Evolutionary conservation across 1,140 invertebrate genomes (phyloP).

Genomic region (Drosophila bipectinata): DNA sequence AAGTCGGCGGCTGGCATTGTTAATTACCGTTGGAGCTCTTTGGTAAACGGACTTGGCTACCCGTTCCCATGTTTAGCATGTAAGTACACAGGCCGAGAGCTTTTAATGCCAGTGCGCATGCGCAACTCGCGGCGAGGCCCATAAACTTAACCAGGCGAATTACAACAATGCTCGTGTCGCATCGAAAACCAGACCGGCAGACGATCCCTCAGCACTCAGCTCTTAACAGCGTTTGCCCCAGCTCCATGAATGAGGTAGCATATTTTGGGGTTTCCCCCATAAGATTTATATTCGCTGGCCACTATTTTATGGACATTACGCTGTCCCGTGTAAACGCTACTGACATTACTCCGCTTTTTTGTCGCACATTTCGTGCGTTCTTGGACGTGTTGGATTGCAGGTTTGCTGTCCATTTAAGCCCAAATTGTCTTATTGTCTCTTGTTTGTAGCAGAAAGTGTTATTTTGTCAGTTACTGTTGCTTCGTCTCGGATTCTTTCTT

Average conservation of each 20-base stretch:
- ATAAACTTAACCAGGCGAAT: conserved; percentile 52
- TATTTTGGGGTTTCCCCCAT: conserved; percentile 25
- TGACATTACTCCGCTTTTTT: conserved; percentile 22
- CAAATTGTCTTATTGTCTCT: conserved; percentile 41
- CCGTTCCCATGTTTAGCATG: conserved; percentile 64
- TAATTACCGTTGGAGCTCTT: conserved; percentile 65
- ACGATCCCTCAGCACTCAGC: background rate
- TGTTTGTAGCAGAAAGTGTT: conserved; percentile 23
- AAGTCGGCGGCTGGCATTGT: conserved; percentile 76
- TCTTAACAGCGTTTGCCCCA: conserved; percentile 24
- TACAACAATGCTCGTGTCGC: conserved; percentile 52
- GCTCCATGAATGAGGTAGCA: conserved; percentile 25
- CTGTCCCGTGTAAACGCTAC: conserved; percentile 13
- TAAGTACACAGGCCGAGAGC: conserved; percentile 35
- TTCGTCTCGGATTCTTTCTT: conserved; percentile 55
- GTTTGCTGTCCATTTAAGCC: conserved; percentile 50
- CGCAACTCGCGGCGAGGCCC: conserved; percentile 52
- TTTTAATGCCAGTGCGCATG: conserved; percentile 42
- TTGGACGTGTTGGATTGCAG: conserved; percentile 42
- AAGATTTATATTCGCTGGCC: conserved; percentile 16
- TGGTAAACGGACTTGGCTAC: conserved; percentile 37
- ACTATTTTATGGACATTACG: conserved; percentile 18
- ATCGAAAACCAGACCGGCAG: conserved; percentile 36
- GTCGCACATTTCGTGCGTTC: conserved; percentile 46
- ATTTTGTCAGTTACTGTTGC: conserved; percentile 30